phyloP scores from a whole-genome alignment of 2,797 vertebrate genomes.

The Lindbergichthys nudifrons region DNA sequence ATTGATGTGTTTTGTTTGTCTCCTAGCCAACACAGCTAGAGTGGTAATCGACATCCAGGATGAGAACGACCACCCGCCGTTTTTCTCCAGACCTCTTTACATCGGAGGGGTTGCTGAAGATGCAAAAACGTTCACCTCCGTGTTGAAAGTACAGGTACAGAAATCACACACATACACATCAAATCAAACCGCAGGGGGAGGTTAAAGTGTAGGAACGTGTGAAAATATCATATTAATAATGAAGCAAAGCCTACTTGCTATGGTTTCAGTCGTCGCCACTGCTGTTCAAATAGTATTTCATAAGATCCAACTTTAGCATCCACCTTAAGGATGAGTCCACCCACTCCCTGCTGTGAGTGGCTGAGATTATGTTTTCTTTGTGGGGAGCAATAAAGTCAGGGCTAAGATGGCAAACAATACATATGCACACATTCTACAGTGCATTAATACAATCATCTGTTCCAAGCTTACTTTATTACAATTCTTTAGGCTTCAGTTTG shows the following conservation, averaged over 20 bases:
- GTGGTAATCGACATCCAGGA: slow-evolving; percentile 93
- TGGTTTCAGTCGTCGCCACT: neutral
- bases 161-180: slow-evolving; percentile 3
- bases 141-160: slow-evolving; percentile 93
- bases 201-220: neutral
- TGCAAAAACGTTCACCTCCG: slow-evolving; percentile 94
- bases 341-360: neutral
- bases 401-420: neutral
- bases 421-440: neutral
- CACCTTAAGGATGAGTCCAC: neutral
- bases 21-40: slow-evolving; percentile 92
- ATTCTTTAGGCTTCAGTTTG: neutral
- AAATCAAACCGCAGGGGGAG: neutral
- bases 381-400: neutral
- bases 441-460: neutral
- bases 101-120: slow-evolving; percentile 97
- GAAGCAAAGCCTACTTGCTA: neutral
- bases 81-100: slow-evolving; percentile 91
- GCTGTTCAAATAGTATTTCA: neutral
- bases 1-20: slow-evolving; percentile 32
- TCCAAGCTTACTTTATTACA: neutral
- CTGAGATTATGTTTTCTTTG: neutral
- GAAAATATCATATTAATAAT: neutral
- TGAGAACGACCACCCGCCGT: slow-evolving; percentile 94
- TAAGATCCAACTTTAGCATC: neutral